phyloP scores from a whole-genome alignment of 2,797 vertebrate genomes.

The Halcyon chelicuti region DNA sequence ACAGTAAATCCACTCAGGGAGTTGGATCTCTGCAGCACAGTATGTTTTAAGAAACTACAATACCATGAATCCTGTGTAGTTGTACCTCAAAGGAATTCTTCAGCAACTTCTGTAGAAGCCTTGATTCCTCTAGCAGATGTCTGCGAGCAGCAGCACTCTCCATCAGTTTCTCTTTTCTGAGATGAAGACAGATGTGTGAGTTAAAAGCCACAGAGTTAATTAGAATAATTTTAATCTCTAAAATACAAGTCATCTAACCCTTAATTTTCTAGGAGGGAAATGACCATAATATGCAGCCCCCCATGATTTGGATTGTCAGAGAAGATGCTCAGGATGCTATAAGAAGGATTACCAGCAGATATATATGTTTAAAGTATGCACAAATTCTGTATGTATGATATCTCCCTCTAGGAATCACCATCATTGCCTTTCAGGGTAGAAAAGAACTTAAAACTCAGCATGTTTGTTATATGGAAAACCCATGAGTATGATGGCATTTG shows the following conservation, averaged over 20 bases:
- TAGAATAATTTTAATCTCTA: neutral
- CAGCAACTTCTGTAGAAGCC: conserved; percentile 85
- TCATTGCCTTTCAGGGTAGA: neutral
- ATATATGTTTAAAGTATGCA: neutral
- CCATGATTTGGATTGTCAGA: neutral
- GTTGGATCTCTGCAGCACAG: neutral
- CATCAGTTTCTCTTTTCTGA: conserved; percentile 83
- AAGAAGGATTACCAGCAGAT: neutral
- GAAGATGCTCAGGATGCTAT: neutral
- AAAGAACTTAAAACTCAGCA: neutral
- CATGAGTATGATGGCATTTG: neutral
- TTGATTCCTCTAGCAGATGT: conserved; percentile 81
- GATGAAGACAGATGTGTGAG: neutral
- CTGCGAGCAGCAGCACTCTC: conserved; percentile 75
- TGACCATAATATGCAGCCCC: neutral
- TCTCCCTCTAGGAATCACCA: neutral
- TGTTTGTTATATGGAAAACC: neutral
- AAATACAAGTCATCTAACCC: neutral
- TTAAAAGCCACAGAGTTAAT: neutral
- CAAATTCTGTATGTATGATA: neutral
- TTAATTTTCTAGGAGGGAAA: neutral
- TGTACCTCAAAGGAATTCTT: conserved; percentile 87
- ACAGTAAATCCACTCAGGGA: neutral
- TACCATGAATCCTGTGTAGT: neutral
- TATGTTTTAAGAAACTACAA: neutral